Conservation (phyloP, 2,888 invertebrate species). For the Drosophila kambysellisi region DNA sequence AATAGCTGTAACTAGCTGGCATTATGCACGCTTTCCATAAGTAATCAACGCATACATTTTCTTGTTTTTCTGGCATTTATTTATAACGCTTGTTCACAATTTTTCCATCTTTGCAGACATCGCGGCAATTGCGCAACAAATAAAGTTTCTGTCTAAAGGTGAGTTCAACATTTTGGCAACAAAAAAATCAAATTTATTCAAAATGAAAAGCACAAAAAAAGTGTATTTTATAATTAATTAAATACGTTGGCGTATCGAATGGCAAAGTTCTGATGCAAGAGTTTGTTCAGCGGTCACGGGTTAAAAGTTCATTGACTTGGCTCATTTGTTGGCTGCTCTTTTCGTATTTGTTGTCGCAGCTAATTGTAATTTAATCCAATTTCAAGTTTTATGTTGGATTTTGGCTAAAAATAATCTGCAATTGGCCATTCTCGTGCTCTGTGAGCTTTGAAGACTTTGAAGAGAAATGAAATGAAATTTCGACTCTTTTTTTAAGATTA, state of each 20-base stretch:
- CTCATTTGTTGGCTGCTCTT: not conserved
- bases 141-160: slow-evolving; percentile 67
- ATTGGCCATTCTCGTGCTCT: not conserved
- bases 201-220: not conserved
- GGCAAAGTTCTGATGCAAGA: slow-evolving; percentile 60
- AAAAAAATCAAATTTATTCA: slow-evolving; percentile 9
- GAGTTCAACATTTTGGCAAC: slow-evolving; percentile 57
- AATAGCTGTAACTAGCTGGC: slow-evolving; percentile 17
- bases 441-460: not conserved
- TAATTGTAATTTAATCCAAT: slow-evolving; percentile 21
- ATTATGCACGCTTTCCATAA: slow-evolving; percentile 25
- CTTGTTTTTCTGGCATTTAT: slow-evolving; percentile 56
- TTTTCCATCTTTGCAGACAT: slow-evolving; percentile 61
- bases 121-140: slow-evolving; percentile 61
- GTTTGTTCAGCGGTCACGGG: slow-evolving; percentile 29
- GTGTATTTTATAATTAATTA: slow-evolving; percentile 66
- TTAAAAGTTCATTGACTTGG: slow-evolving; percentile 53
- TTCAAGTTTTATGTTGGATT: not conserved
- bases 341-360: not conserved
- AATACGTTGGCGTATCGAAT: slow-evolving; percentile 67
- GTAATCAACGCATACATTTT: slow-evolving; percentile 1
- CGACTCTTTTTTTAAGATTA: too few relatives aligned
- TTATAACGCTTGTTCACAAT: slow-evolving; percentile 44
- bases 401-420: not conserved
- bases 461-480: not conserved